These are phyloP conservation scores for Caenorhabditis zanzibari DNA, from an alignment of 2,888 invertebrate genomes.

Conservation along the genomic window DNA sequence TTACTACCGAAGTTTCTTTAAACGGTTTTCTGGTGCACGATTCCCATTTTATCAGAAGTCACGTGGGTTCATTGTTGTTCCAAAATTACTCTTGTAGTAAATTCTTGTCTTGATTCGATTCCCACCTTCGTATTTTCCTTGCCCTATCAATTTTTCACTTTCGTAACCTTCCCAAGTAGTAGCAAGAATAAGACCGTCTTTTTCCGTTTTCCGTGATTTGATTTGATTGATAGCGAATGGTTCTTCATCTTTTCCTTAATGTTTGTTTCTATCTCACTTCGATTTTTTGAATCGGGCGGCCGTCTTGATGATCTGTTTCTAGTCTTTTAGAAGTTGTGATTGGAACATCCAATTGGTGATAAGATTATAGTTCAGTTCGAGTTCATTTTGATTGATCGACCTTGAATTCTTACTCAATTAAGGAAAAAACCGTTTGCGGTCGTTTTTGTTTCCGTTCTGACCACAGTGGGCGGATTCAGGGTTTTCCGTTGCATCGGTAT, in stretches of 20 bases:
- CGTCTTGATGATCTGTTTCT: too few relatives aligned
- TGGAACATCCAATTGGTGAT: not conserved
- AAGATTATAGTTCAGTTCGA: constrained; percentile 10
- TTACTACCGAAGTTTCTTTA: not conserved
- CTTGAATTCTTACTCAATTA: constrained; percentile 25
- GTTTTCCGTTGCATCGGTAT: not conserved
- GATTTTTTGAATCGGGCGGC: constrained; percentile 13
- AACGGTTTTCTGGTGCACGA: not conserved
- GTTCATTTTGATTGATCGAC: constrained; percentile 10
- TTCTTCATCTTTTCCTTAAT: constrained; percentile 18
- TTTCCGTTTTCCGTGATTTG: constrained; percentile 55
- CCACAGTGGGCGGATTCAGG: not conserved
- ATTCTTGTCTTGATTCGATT: not conserved
- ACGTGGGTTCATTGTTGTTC: constrained; percentile 29
- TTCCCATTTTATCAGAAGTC: constrained; percentile 6
- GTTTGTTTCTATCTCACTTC: not conserved
- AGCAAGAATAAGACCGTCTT: constrained; percentile 24
- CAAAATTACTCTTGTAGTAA: constrained; percentile 13
- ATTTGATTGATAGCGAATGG: constrained; percentile 39
- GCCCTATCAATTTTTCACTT: constrained; percentile 50
- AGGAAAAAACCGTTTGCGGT: constrained; percentile 1
- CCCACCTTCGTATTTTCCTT: not conserved
- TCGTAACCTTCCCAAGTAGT: constrained; percentile 23
- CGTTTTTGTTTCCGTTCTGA: constrained; percentile 17
- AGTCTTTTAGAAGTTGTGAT: too few relatives aligned